phyloP scores from a whole-genome alignment of 2,888 invertebrate genomes.

The Trisateles emortualis region DNA sequence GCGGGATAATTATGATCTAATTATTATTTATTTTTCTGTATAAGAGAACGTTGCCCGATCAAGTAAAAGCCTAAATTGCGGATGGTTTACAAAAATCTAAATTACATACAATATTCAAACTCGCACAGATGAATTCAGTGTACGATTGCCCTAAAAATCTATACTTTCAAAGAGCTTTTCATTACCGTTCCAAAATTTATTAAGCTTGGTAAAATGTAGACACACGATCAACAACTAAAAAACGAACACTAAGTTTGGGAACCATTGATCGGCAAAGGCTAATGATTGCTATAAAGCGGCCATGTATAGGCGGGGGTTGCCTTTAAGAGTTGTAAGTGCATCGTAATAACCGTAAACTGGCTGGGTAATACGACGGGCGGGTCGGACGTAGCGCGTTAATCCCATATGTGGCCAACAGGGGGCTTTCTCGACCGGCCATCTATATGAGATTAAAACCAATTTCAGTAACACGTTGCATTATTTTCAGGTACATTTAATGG shows the following conservation, averaged over 20 bases:
- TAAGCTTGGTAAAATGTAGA: not conserved
- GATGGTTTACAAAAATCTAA: no score
- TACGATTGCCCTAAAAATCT: not conserved
- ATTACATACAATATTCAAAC: no score
- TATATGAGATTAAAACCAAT: conserved; percentile 59
- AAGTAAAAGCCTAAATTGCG: no score
- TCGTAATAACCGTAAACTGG: conserved; percentile 67
- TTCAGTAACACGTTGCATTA: conserved; percentile 43
- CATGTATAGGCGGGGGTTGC: conserved; percentile 50
- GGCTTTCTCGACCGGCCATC: conserved; percentile 40
- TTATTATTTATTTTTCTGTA: no score
- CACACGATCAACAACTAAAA: conserved; percentile 16
- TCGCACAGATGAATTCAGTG: no score
- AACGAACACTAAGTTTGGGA: conserved; percentile 40
- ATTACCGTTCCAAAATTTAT: not conserved
- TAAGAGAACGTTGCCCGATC: no score
- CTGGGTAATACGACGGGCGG: conserved; percentile 56
- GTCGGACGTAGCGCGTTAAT: conserved; percentile 59
- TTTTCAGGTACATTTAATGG: conserved; percentile 21
- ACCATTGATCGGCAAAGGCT: conserved; percentile 50
- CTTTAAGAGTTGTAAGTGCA: conserved; percentile 63
- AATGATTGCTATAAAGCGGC: conserved; percentile 65
- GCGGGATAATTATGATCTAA: no score
- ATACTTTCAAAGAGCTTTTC: not conserved
- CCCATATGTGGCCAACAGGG: conserved; percentile 60